A percentile compares a stretch with the other conserved stretches of the same genome.
Conservation (phyloP, 2,888 invertebrate genomes). For the Gonocerus acuteangulatus region DNA sequence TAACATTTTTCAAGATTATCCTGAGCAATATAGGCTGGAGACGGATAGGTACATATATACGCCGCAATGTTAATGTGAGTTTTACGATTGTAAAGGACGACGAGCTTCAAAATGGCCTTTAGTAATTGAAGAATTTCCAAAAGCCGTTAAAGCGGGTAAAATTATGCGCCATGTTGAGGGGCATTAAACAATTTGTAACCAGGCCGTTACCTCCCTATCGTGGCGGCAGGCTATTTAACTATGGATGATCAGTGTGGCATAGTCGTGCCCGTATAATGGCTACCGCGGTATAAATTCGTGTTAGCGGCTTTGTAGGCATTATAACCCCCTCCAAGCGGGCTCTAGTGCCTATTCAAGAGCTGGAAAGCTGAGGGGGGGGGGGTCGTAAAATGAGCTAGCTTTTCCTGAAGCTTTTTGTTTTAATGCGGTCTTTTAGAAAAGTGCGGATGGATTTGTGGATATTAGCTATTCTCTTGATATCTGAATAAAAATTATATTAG, state of each 20-base stretch:
- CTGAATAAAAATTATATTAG: no score
- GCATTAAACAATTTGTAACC: constrained; percentile 25
- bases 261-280: neutral
- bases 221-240: constrained; percentile 4
- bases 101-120: neutral
- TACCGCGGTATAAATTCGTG: constrained; percentile 6
- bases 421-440: no score
- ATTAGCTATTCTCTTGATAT: no score
- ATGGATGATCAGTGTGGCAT: constrained; percentile 6
- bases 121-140: constrained; percentile 9
- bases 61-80: neutral
- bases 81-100: neutral
- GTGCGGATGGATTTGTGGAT: no score
- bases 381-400: no score
- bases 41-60: no score
- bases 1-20: no score
- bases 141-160: constrained; percentile 4
- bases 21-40: no score
- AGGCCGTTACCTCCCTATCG: constrained; percentile 3
- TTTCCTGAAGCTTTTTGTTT: no score
- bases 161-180: constrained; percentile 14
- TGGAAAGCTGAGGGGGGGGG: no score
- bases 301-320: neutral
- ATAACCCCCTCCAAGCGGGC: no score
- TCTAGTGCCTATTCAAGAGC: no score